phyloP scores from a whole-genome alignment of 2,888 invertebrate genomes.

The Acleris holmiana region DNA sequence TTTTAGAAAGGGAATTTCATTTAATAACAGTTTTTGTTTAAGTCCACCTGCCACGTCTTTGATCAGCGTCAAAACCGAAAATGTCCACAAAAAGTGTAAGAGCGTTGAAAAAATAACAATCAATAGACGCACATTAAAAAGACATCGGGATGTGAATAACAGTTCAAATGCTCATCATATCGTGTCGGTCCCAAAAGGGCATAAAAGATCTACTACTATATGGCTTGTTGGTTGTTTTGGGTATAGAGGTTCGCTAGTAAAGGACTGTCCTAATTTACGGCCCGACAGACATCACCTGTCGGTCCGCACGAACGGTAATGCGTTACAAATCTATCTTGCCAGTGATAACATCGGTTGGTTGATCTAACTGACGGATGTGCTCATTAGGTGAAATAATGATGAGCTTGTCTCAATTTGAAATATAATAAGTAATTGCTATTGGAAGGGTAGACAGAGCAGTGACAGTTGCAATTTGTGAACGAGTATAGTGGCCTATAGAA shows the following conservation, averaged over 20 bases:
- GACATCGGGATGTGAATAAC: slow-evolving; percentile 67
- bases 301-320: slow-evolving; percentile 14
- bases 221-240: slow-evolving; percentile 9
- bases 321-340: slow-evolving; percentile 22
- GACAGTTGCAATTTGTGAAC: background rate
- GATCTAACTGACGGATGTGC: slow-evolving; percentile 27
- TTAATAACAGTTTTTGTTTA: no score
- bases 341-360: slow-evolving; percentile 29
- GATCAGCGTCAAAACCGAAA: background rate
- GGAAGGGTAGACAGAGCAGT: background rate
- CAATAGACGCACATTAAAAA: slow-evolving; percentile 71
- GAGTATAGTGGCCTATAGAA: no score
- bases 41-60: slow-evolving; percentile 2
- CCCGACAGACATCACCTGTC: slow-evolving; percentile 31
- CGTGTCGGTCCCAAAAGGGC: slow-evolving; percentile 43
- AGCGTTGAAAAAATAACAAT: slow-evolving; percentile 48
- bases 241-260: background rate
- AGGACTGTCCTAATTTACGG: slow-evolving; percentile 22
- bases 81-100: slow-evolving; percentile 35
- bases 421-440: background rate
- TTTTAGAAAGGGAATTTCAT: no score
- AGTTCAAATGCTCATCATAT: slow-evolving; percentile 68
- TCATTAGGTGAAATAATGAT: slow-evolving; percentile 32
- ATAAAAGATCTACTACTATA: background rate
- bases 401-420: slow-evolving; percentile 22